Conservation (phyloP, 2,888 invertebrate species). For the Ichneumoninae sp. region DNA sequence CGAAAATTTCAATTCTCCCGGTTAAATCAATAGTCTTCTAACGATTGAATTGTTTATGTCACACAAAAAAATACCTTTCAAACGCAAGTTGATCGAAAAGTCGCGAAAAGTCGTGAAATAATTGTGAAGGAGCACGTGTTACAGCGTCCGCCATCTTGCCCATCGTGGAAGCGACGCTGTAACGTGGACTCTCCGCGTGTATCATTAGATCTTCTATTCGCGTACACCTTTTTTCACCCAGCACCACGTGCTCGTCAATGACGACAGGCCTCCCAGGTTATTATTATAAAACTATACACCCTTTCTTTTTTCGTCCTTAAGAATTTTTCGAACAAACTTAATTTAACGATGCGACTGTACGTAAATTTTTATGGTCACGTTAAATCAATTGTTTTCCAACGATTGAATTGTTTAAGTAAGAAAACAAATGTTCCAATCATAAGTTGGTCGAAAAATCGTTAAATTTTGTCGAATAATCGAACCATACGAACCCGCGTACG, state of each 20-base stretch:
- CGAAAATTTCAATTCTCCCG: too few relatives aligned
- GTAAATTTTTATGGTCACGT: background rate
- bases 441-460: too few relatives aligned
- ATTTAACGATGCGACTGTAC: background rate
- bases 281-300: background rate
- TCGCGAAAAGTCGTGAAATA: background rate
- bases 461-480: too few relatives aligned
- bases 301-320: background rate
- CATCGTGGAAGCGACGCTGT: background rate
- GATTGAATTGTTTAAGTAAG: too few relatives aligned
- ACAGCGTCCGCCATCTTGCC: constrained; percentile 9
- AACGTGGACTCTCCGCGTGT: background rate
- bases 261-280: background rate
- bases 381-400: background rate
- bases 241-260: constrained; percentile 4
- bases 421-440: too few relatives aligned
- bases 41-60: too few relatives aligned
- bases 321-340: background rate
- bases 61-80: too few relatives aligned
- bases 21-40: too few relatives aligned
- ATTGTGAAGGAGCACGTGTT: constrained; percentile 33
- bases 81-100: too few relatives aligned
- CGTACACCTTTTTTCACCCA: background rate
- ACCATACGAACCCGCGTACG: too few relatives aligned
- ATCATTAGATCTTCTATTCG: background rate